phyloP scores from a whole-genome alignment of 2,888 invertebrate species.

The Synergus japonicus region DNA sequence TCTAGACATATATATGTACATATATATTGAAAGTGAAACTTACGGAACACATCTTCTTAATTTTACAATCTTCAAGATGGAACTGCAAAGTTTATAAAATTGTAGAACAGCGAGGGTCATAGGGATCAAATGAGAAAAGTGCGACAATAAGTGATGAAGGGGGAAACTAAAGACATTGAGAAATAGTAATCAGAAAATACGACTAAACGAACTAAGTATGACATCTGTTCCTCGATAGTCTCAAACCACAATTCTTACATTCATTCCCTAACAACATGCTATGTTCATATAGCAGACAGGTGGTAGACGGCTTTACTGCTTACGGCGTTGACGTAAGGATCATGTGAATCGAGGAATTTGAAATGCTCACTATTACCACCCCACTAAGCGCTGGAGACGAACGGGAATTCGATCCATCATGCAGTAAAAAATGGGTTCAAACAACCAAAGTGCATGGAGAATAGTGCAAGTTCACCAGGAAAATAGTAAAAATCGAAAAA shows the following conservation, averaged over 20 bases:
- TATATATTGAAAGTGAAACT: background rate
- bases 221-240: constrained; percentile 21
- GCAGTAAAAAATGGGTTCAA: constrained; percentile 25
- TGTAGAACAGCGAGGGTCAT: constrained; percentile 25
- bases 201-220: constrained; percentile 14
- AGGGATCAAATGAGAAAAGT: constrained; percentile 5
- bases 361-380: constrained; percentile 29
- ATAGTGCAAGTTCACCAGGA: constrained; percentile 25
- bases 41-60: constrained; percentile 8
- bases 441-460: constrained; percentile 19
- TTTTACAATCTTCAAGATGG: constrained; percentile 37
- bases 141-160: constrained; percentile 26
- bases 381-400: constrained; percentile 20
- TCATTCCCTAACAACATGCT: constrained; percentile 33
- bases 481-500: constrained; percentile 29
- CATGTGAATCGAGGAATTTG: constrained; percentile 39
- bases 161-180: background rate
- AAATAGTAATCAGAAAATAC: background rate
- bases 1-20: background rate
- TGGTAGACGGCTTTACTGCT: constrained; percentile 55
- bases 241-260: constrained; percentile 26
- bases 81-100: constrained; percentile 34
- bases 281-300: constrained; percentile 53
- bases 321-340: constrained; percentile 24
- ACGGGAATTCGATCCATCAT: constrained; percentile 31